A percentile compares a stretch with the other conserved stretches of the same genome.
phyloP scores from a whole-genome alignment of 1,140 invertebrate species.

The Caenorhabditis inopinata region DNA sequence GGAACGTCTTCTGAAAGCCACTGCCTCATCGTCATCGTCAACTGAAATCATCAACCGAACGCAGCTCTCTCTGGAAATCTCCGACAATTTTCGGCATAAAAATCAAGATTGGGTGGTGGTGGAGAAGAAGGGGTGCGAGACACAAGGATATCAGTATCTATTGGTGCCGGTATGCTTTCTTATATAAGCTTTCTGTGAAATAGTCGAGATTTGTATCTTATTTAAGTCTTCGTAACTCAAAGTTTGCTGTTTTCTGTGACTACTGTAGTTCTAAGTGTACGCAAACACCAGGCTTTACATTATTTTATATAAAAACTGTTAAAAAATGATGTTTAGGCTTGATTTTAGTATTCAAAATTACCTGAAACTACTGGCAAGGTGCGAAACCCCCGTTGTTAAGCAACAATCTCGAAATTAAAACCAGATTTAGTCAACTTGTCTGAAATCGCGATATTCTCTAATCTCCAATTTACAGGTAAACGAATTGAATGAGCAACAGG shows the following conservation, averaged over 20 bases:
- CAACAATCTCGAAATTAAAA: no score
- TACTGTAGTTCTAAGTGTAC: background rate
- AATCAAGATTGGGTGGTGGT: background rate
- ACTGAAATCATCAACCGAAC: no score
- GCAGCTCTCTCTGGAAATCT: background rate
- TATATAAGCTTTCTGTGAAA: background rate
- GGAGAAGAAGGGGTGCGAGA: background rate
- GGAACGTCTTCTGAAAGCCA: no score
- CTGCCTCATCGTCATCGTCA: no score
- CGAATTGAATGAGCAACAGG: background rate
- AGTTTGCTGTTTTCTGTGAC: background rate
- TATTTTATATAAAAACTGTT: no score
- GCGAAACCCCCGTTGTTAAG: no score
- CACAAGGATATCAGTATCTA: background rate
- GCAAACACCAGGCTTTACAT: no score
- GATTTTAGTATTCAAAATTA: no score
- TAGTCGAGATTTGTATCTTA: background rate
- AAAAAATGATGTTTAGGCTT: no score
- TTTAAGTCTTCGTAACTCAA: background rate
- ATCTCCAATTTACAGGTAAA: background rate
- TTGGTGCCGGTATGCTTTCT: background rate
- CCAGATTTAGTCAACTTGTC: no score
- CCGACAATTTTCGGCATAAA: background rate
- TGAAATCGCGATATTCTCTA: background rate
- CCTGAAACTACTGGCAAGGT: no score